Evolutionary conservation across 2,888 invertebrate genomes (phyloP), one percentile per base, ranked within the genome.

Genomic region (Cataglyphis livida): DNA sequence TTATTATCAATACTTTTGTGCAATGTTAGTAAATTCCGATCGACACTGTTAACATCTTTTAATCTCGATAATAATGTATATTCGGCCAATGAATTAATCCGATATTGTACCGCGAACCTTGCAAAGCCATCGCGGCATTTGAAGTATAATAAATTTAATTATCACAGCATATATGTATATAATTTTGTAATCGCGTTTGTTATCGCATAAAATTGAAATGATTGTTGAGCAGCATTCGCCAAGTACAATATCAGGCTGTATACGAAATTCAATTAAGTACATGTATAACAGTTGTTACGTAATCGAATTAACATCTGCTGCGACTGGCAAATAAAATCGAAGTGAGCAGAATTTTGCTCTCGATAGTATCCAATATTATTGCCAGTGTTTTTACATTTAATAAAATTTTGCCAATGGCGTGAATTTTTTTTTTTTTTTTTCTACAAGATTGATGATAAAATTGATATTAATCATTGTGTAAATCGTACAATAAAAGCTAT

Each of bases 171-270:
- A 4, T 35, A 35, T 35, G 6, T 44, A 44, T 44, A 71, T 71
- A 79, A 87, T 88, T 88, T 83, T 81, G 84, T 87, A 88, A 87
- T 88, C 83, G 81, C 76, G 75, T 88, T 88, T 85, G 84, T 85
- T 88, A 87, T 86, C 82, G 76, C 57, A 64, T 59, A 70, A 85
- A 88, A 88, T 88, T 81, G 87, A 78, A 88, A 84, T 86, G 81
- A 73, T 88, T 81, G 85, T 86, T 88, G 83, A 87, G 76, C 73
- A 74, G 81, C 68, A 88, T 82, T 87, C 70, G 73, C 66, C 88
- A 84, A 62, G 65, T 78, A 35, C 35, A 35, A 35, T 35, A 84
- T 81, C 75, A 25, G 35, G 9, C n/a, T 32, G 35, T 71, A 35
- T 61, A 25, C 44, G n/a, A 70, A 68, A 79, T 79, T 70, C 59